Conservation (phyloP, 2,113 vertebrate genomes). For the Montifringilla adamsi region DNA sequence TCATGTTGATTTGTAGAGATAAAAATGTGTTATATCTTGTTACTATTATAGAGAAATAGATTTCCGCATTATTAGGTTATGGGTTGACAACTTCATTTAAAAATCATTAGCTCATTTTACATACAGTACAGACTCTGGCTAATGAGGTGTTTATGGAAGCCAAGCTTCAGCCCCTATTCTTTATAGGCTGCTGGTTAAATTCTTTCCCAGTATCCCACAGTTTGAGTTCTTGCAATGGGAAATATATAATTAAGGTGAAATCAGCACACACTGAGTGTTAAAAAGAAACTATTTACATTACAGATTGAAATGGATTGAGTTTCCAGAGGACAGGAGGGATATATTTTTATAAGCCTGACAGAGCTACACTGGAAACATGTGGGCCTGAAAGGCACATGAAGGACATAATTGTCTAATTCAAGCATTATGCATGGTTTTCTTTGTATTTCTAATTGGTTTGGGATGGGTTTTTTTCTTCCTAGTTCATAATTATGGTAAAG, state of each 20-base stretch:
- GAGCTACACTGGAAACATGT: background rate
- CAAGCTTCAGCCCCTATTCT: constrained; percentile 4
- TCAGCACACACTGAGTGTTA: constrained; percentile 9
- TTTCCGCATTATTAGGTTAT: background rate
- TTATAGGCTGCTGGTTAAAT: constrained; percentile 48
- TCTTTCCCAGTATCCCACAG: constrained; percentile 43
- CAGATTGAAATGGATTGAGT: constrained; percentile 18
- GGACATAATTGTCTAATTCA: background rate
- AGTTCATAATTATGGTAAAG: background rate
- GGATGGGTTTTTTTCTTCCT: background rate
- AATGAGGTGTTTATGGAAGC: constrained; percentile 50
- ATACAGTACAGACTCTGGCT: background rate
- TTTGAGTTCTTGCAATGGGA: background rate
- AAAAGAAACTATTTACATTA: constrained; percentile 48
- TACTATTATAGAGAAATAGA: background rate
- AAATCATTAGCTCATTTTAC: constrained; percentile 33
- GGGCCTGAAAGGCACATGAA: constrained; percentile 8
- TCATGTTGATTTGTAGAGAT: background rate
- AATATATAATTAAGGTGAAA: constrained; percentile 61
- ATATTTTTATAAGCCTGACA: constrained; percentile 30
- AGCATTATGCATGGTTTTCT: background rate
- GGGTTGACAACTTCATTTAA: constrained; percentile 33
- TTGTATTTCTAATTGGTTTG: background rate
- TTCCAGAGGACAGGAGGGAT: constrained; percentile 21
- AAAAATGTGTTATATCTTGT: background rate